Evolutionary conservation across 2,888 invertebrate species (phyloP).

Genomic region (Gari tellinella): DNA sequence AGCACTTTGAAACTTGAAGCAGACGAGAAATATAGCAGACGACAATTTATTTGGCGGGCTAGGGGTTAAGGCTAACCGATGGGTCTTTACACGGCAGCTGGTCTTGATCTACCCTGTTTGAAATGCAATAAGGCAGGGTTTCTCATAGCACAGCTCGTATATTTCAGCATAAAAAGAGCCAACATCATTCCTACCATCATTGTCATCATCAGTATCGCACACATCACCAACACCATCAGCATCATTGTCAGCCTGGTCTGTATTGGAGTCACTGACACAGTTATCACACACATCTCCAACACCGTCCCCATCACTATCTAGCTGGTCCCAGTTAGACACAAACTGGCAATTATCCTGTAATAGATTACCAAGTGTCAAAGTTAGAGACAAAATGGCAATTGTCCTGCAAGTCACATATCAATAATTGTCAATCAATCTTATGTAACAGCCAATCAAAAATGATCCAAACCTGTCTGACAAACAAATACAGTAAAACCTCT

Average conservation of each 20-base stretch:
- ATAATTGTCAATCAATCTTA: too few species aligned
- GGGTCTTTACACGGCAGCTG: too few species aligned
- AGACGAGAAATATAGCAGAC: too few species aligned
- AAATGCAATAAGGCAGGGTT: too few species aligned
- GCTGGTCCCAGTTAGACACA: slow-evolving; percentile 57
- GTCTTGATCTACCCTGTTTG: too few species aligned
- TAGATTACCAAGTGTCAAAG: background rate
- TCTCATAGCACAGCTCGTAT: too few species aligned
- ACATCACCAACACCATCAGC: slow-evolving; percentile 65
- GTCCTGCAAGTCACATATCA: background rate
- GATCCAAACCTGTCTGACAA: too few species aligned
- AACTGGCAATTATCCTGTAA: slow-evolving; percentile 60
- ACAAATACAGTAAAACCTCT: too few species aligned
- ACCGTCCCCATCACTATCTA: slow-evolving; percentile 77
- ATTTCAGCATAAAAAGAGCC: background rate
- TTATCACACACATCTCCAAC: slow-evolving; percentile 69
- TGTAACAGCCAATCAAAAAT: too few species aligned
- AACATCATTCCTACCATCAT: slow-evolving; percentile 53
- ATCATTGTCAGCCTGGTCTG: slow-evolving; percentile 79
- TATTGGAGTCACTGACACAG: slow-evolving; percentile 56
- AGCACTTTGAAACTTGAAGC: too few species aligned
- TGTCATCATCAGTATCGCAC: slow-evolving; percentile 70
- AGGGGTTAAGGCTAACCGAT: too few species aligned
- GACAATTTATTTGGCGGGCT: too few species aligned
- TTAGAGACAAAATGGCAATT: slow-evolving; percentile 4